Conservation (phyloP, 2,888 invertebrate genomes). For the Vannuccia rotundouncinata region DNA sequence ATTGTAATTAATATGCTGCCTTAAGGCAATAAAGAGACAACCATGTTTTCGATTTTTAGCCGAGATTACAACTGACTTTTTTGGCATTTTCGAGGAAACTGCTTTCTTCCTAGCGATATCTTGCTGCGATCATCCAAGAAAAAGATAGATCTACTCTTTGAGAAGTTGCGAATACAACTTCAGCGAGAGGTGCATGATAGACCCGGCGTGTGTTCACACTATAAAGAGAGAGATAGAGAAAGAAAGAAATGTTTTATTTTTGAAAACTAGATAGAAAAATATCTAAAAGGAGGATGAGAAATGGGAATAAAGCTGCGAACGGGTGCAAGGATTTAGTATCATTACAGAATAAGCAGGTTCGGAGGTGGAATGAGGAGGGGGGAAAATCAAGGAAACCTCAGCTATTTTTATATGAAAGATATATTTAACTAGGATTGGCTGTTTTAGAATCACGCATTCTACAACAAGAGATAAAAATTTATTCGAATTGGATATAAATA, state of each 20-base stretch:
- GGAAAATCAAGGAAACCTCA: neutral
- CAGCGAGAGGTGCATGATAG: neutral
- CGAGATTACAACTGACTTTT: neutral
- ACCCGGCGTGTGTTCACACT: neutral
- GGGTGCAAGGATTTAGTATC: neutral
- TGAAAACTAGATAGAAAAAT: too few relatives aligned
- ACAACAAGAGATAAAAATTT: neutral
- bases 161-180: neutral
- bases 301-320: neutral
- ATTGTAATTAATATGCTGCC: neutral
- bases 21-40: neutral
- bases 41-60: neutral
- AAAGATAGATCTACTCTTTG: neutral
- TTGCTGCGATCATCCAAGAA: neutral
- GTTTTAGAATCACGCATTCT: neutral
- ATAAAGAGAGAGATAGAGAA: neutral
- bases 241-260: neutral
- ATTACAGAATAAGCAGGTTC: too few relatives aligned
- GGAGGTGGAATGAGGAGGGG: too few relatives aligned
- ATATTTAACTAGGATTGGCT: neutral
- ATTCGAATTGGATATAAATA: neutral
- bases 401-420: neutral
- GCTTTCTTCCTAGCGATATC: neutral
- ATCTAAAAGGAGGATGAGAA: neutral
- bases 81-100: neutral